Base-by-base conservation (phyloP, 2,888 invertebrate genomes). In the Cephus spinipes region DNA sequence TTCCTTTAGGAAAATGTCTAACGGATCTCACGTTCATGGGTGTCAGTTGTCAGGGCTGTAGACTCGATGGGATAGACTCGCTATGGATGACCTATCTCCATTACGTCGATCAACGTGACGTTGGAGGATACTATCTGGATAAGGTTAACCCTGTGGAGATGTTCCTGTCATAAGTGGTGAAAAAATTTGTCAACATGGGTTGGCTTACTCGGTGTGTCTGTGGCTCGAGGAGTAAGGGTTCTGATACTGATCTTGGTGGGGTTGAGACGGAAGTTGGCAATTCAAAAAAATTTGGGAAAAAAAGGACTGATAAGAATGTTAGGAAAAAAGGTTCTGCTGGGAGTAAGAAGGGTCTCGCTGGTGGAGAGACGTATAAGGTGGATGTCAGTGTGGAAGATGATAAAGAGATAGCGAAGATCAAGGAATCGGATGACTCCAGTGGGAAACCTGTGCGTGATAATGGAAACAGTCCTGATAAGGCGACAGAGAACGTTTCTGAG, bases 191-290 rank as follows among this genome's bases (percentile, higher is more conserved):
- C 35, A 23, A 31, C 12, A 85, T 85, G 85, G 81, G 81, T 76
- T 85, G 85, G 85, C 77, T 85, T 68, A 83, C 81, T 69, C 82
- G 80, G 36, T 85, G 85, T 73, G 82, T 85, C 4, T 84, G 85
- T 33, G 85, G 85, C 71, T 80, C 81, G n/a, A 80, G 74, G 68
- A 69, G 78, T 55, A 32, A 79, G 2, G 79, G 69, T 35, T 77
- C 82, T 55, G 77, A 40, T 11, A 75, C 31, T 15, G 71, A 75
- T 69, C 73, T 69, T 12, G 68, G 55, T 40, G 31, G 71, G 15
- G 31, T 15, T 30, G 4, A 55, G 34, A 73, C 68, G 69, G 68
- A 68, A 68, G 15, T 35, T 71, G 71, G 31, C 6, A 71, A 32
- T 31, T 32, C 31, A 11, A 30, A 71, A 32, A 23, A 55, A 9